Conservation (phyloP, 2,888 invertebrate genomes). For the Crematogaster levior region DNA sequence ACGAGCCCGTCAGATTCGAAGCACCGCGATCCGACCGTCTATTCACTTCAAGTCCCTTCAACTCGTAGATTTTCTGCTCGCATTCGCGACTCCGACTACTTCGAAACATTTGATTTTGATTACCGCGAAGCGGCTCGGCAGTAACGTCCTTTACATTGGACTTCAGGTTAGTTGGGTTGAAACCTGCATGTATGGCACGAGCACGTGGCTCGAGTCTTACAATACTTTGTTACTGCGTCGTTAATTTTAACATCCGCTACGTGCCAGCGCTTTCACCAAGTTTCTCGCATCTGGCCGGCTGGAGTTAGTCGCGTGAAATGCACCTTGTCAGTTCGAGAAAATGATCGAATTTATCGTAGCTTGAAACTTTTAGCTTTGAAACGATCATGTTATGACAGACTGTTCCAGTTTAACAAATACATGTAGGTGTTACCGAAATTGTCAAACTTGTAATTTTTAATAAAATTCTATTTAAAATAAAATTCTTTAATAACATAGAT, state of each 20-base stretch:
- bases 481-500: not conserved
- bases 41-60: slow-evolving; percentile 29
- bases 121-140: slow-evolving; percentile 77
- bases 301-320: slow-evolving; percentile 23
- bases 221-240: slow-evolving; percentile 83
- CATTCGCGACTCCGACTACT: slow-evolving; percentile 61
- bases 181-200: slow-evolving; percentile 74
- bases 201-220: slow-evolving; percentile 75
- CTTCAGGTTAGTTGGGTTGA: slow-evolving; percentile 56
- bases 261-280: slow-evolving; percentile 83
- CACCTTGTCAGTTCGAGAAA: not conserved
- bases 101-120: slow-evolving; percentile 85
- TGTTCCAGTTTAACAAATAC: not conserved
- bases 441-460: too few relatives aligned
- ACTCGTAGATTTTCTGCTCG: slow-evolving; percentile 32
- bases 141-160: slow-evolving; percentile 75
- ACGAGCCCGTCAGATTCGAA: slow-evolving; percentile 73
- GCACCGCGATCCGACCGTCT: slow-evolving; percentile 63
- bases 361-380: not conserved
- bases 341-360: not conserved
- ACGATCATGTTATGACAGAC: not conserved
- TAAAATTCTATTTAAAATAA: not conserved
- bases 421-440: not conserved
- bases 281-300: slow-evolving; percentile 59
- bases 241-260: slow-evolving; percentile 85